These are phyloP conservation scores for Camelus dromedarius DNA, from an alignment of 2,113 vertebrate genomes.

Conservation along the genomic window DNA sequence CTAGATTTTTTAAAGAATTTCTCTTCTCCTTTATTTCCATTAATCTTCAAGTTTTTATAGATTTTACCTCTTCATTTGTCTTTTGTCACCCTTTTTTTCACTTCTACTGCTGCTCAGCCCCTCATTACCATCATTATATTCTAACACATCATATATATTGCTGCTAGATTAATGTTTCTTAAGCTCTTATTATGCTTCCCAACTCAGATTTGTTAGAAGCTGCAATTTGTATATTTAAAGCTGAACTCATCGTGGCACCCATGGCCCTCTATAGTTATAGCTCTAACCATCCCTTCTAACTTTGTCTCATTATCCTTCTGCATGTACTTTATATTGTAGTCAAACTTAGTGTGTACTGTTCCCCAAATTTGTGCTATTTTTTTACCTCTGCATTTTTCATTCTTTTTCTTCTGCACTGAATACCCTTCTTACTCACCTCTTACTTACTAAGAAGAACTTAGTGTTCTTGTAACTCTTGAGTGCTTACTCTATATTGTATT, in stretches of 20 bases:
- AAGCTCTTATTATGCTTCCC: not conserved
- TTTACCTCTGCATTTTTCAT: not conserved
- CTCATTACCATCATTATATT: not conserved
- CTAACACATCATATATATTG: not conserved
- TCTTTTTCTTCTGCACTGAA: constrained; percentile 6
- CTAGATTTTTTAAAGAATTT: not conserved
- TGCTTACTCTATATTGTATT: not conserved
- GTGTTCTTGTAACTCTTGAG: not conserved
- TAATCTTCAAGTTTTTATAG: not conserved
- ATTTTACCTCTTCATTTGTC: not conserved
- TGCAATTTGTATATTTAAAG: constrained; percentile 18
- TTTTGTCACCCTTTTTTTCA: constrained; percentile 22
- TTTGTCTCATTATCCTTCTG: not conserved
- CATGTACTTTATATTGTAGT: not conserved
- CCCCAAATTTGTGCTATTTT: not conserved
- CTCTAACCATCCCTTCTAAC: not conserved
- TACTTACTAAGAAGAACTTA: not conserved
- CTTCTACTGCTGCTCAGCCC: not conserved
- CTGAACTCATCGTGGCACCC: not conserved
- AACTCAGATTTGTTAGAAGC: not conserved
- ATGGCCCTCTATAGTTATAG: not conserved
- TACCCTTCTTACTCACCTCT: not conserved
- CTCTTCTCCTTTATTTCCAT: not conserved
- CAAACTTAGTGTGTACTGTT: not conserved
- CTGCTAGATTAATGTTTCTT: not conserved